Evolutionary conservation across 1,140 invertebrate species (phyloP), one percentile per base, ranked within the genome.

Genomic region (Hypothenemus hampei): DNA sequence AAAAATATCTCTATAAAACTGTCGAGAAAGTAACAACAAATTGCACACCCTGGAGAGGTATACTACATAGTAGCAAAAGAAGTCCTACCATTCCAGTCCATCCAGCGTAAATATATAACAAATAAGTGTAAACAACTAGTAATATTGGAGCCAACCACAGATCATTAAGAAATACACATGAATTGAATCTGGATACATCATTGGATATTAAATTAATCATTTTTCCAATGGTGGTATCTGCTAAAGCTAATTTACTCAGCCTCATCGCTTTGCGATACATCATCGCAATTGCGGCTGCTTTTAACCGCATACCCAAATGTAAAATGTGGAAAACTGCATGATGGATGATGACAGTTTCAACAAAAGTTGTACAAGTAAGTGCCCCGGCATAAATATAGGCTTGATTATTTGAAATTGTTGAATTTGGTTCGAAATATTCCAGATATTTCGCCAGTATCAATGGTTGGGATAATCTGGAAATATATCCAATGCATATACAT

Each of bases 131-230:
- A 13, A 88, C 73, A 0, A 83, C 69, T 1, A 86, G 84, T 66
- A 91, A 85, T 0, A 89, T 64, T 0, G 90, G 89, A 0, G 85
- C 86, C 20, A 85, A 75, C 73, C 83, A 81, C 0, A 87, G 63
- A 57, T 85, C 83, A 61, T 84, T 78, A 4, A 86, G 58, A 43
- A 81, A 71, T 0, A 78, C 72, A 0, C 80, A 79, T 33, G 81
- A 72, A 66, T 87, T 84, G 60, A 87, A 87, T 15, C 83, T 70
- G 10, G 79, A 81, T 7, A 85, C 79, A 64, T 93, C 91, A 52
- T 93, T 93, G 2, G 90, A 90, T 44, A 93, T 70, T 1, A 94
- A 75, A 70, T 93, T 94, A 0, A 94, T 84, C 35, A 91, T 85
- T 65, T 91, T 85, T 0, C 89, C 91, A 1, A 85, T 75, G 0